Conservation (phyloP, 2,888 invertebrate species). For the Aphodius sticticus region DNA sequence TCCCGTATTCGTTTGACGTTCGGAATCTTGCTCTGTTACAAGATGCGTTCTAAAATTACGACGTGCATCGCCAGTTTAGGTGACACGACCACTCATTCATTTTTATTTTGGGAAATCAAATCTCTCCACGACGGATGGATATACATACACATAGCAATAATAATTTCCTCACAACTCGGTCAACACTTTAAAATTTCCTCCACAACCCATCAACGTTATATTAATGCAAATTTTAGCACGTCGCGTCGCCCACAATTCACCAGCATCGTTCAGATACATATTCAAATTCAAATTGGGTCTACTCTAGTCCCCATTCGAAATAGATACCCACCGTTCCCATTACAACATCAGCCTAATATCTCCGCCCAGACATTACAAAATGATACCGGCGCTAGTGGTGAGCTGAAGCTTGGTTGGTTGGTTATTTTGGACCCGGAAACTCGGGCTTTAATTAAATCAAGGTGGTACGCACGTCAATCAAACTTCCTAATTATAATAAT, state of each 20-base stretch:
- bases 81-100: too few relatives aligned
- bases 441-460: slow-evolving; percentile 44
- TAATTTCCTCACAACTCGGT: background rate
- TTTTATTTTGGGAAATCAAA: too few relatives aligned
- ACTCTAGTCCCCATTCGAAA: background rate
- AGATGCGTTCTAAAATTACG: too few relatives aligned
- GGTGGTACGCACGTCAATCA: slow-evolving; percentile 44
- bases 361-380: background rate
- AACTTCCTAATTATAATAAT: slow-evolving; percentile 45
- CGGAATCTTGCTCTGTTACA: too few relatives aligned
- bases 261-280: background rate
- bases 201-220: background rate
- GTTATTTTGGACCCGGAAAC: slow-evolving; percentile 6
- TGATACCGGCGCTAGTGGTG: background rate
- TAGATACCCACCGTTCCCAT: background rate
- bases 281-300: background rate
- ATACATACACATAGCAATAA: too few relatives aligned
- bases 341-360: background rate
- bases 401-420: background rate
- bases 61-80: too few relatives aligned
- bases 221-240: background rate
- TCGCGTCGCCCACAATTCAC: background rate
- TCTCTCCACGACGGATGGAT: too few relatives aligned
- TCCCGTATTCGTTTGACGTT: too few relatives aligned
- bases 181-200: background rate